Conservation (phyloP, 2,113 vertebrate genomes). For the Sclerurus mexicanus region DNA sequence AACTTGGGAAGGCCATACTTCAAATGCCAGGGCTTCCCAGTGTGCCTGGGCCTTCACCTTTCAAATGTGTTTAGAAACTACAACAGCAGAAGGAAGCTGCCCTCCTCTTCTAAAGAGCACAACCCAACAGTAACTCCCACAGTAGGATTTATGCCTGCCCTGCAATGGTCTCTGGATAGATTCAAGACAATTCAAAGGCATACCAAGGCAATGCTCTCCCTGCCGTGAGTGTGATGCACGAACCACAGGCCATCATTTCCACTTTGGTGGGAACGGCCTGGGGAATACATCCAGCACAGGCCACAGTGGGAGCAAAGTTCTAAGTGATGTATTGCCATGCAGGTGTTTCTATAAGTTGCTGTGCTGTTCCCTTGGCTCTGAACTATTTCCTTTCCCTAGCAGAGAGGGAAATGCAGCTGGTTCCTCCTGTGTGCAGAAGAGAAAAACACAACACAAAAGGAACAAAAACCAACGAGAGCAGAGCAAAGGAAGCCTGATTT, state of each 20-base stretch:
- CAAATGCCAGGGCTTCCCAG: background rate
- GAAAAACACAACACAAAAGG: slow-evolving; percentile 38
- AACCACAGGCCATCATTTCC: background rate
- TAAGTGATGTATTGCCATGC: background rate
- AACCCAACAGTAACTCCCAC: background rate
- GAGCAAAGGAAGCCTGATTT: slow-evolving; percentile 49
- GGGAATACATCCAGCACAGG: background rate
- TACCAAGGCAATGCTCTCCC: background rate
- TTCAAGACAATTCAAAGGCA: accelerated
- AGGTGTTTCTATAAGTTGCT: slow-evolving; percentile 40
- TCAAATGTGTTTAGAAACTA: background rate
- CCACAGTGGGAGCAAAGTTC: background rate
- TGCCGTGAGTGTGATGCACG: background rate
- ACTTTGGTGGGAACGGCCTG: background rate
- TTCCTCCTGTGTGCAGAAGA: slow-evolving; percentile 11
- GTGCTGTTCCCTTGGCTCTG: slow-evolving; percentile 22
- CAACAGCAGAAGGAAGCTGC: background rate
- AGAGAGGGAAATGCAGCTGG: slow-evolving; percentile 46
- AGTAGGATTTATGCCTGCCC: background rate
- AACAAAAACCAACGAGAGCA: slow-evolving; percentile 7
- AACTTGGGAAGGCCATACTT: background rate
- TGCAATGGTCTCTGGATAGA: background rate
- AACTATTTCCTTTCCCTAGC: slow-evolving; percentile 39
- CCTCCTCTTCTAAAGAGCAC: background rate
- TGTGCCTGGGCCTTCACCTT: background rate